Percentiles rank a stretch among this genome's conserved stretches.
Evolutionary conservation across 2,888 invertebrate species (phyloP).

Genomic region (Hemithea aestivaria): DNA sequence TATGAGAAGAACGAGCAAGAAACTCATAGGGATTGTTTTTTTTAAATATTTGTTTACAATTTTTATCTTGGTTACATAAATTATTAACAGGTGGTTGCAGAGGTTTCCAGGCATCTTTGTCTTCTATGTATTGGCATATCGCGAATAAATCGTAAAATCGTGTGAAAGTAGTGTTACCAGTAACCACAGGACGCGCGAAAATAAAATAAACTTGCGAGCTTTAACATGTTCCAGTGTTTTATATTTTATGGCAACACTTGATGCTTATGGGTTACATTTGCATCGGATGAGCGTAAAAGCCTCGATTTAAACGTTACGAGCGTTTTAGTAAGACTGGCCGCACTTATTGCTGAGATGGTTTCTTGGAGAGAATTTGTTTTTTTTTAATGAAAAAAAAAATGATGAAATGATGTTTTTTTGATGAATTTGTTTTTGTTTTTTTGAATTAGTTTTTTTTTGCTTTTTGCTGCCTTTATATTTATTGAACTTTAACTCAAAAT

Average conservation of each 20-base stretch:
- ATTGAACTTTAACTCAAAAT: no score
- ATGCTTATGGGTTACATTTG: constrained; percentile 6
- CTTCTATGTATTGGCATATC: neutral
- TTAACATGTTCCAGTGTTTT: constrained; percentile 12
- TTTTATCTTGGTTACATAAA: no score
- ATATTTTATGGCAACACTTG: constrained; percentile 13
- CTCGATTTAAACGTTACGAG: neutral
- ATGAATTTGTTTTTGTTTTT: neutral
- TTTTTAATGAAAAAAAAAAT: constrained; percentile 2
- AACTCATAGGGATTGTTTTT: no score
- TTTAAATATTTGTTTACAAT: no score
- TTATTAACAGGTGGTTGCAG: no score
- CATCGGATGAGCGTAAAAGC: constrained; percentile 7
- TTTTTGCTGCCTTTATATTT: no score
- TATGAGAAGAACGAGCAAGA: no score
- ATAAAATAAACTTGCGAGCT: constrained; percentile 16
- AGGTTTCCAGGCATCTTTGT: no score
- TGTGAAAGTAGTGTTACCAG: neutral
- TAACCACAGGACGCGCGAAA: constrained; percentile 12
- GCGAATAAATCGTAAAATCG: constrained; percentile 13
- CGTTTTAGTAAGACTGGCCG: neutral
- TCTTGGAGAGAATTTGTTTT: no score
- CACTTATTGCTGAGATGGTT: constrained; percentile 1
- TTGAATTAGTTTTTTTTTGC: no score
- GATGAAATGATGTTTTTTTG: constrained; percentile 5